Evolutionary conservation across 1,140 invertebrate genomes (phyloP), one percentile per base, ranked within the genome.

Genomic region (Drosophila pallidifrons): DNA sequence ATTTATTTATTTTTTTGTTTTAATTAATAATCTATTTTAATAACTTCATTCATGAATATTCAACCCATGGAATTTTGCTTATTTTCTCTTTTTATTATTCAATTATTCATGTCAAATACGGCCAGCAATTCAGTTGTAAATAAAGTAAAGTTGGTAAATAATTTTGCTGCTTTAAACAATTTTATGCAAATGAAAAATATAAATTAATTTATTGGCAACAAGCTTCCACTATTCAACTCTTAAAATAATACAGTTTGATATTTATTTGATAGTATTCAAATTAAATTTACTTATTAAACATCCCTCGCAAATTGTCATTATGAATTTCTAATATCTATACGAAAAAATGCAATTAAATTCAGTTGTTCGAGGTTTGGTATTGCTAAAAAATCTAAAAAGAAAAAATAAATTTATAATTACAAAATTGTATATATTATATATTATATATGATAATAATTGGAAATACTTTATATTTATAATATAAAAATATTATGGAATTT

Each of bases 341-440:
- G 5, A 13, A 8, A 52, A 32, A 52, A 32, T 11, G 51, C 5
- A 32, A 52, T 32, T 52, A 54, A 32, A 54, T 54, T 15, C 51
- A 32, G 28, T 32, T 32, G 25, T 30, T 52, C 20, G n/a, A 1
- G 0, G 2, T 32, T 13, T 32, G n/a, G 30, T 1, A 1, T 35
- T 35, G n/a, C 3, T 5, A 54, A 32, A 54, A 38, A 32, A 5
- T 7, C 5, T 32, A 1, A 32, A 1, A 32, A 32, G 0, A 32
- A 32, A 32, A 32, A 13, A 52, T 52, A 11, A 11, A 52, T 52
- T 5, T 32, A 2, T 32, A 32, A 52, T 13, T 30, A 52, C n/a
- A 30, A 13, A 3, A 30, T 28, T 52, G 5, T 32, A 32, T 32
- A 32, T n/a, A n/a, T n/a, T n/a, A n/a, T n/a, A 6, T 32, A 7